A percentile compares a stretch with the other conserved stretches of the same genome.
Conservation (phyloP, 2,113 vertebrate species). For the Zingel zingel region DNA sequence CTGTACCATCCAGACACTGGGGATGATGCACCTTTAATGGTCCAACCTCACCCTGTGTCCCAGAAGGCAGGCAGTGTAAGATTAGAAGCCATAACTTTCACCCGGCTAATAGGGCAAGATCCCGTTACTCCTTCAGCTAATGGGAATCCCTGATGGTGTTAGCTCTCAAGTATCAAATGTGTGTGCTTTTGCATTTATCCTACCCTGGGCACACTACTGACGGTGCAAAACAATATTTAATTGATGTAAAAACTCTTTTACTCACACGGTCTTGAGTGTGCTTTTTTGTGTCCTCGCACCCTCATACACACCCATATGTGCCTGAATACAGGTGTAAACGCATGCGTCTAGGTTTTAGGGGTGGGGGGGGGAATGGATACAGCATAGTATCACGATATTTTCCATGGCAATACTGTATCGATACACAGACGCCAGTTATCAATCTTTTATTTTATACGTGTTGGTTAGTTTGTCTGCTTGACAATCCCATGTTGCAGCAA, state of each 20-base stretch:
- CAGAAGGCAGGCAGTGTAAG: slow-evolving; percentile 60
- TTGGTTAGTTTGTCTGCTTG: too few species aligned
- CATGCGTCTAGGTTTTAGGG: background rate
- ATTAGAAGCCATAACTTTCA: slow-evolving; percentile 70
- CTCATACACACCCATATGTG: background rate
- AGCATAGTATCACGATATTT: too few species aligned
- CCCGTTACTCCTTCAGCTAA: slow-evolving; percentile 64
- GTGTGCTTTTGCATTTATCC: background rate
- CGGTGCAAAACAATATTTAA: background rate
- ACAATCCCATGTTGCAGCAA: too few species aligned
- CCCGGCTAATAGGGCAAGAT: slow-evolving; percentile 60
- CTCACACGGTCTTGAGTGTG: background rate
- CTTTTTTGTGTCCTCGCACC: background rate
- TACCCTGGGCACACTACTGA: background rate
- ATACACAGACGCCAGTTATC: too few species aligned
- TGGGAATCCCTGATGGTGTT: slow-evolving; percentile 57
- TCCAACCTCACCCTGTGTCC: slow-evolving; percentile 57
- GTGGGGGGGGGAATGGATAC: too few species aligned
- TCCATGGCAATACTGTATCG: too few species aligned
- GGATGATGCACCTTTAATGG: slow-evolving; percentile 58
- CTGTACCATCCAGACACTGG: slow-evolving; percentile 53
- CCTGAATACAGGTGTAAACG: slow-evolving; percentile 18
- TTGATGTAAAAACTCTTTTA: background rate
- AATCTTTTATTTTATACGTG: too few species aligned
- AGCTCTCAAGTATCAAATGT: slow-evolving; percentile 11